A percentile compares a stretch with the other conserved stretches of the same genome.
phyloP scores from a whole-genome alignment of 2,113 vertebrate species.

The Sebastes fasciatus region DNA sequence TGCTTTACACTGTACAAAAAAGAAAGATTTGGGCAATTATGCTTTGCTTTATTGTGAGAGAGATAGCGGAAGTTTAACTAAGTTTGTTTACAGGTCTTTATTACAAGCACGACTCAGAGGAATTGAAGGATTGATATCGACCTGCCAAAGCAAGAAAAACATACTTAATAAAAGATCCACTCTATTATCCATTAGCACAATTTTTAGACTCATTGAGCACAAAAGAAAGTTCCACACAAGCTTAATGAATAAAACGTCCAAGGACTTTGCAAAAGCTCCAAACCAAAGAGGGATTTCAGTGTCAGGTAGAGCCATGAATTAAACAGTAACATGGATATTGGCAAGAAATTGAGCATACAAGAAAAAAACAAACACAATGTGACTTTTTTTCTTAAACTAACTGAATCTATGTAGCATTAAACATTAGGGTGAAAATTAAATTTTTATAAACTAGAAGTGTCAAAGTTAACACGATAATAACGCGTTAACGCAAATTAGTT shows the following conservation, averaged over 20 bases:
- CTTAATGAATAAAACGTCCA: not conserved
- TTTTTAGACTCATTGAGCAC: not conserved
- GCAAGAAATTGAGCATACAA: not conserved
- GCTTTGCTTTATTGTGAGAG: not conserved
- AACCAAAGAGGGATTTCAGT: not conserved
- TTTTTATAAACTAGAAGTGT: not conserved
- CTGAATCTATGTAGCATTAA: not conserved
- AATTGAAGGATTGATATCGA: not conserved
- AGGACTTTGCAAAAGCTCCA: not conserved
- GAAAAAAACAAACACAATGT: not conserved
- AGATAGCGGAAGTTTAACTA: not conserved
- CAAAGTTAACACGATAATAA: no score
- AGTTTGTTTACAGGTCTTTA: not conserved
- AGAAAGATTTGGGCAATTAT: not conserved
- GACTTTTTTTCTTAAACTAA: not conserved
- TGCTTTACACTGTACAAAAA: slow-evolving; percentile 7
- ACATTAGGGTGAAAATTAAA: not conserved
- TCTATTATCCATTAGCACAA: not conserved
- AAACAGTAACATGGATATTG: not conserved
- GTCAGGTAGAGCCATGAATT: not conserved
- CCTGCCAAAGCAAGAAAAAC: not conserved
- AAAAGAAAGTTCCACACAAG: not conserved
- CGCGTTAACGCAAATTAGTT: no score
- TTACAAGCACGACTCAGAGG: not conserved
- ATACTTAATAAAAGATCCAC: not conserved